Conservation (phyloP, 2,888 invertebrate species). For the Drosophila mulleri region DNA sequence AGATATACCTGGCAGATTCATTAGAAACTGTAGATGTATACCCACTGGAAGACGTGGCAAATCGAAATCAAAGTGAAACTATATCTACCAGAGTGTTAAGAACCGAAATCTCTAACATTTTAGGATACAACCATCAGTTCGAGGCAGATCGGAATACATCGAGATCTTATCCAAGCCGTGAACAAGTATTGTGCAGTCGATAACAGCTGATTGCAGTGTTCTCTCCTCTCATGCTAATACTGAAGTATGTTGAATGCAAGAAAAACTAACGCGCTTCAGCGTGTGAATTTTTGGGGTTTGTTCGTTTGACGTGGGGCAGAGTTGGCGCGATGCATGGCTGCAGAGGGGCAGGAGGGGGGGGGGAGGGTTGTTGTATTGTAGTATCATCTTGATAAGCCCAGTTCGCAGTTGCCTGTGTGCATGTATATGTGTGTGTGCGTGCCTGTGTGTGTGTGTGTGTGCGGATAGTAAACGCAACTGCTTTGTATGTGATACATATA, state of each 20-base stretch:
- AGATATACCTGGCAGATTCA: not conserved
- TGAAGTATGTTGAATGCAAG: slow-evolving; percentile 48
- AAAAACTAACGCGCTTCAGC: slow-evolving; percentile 42
- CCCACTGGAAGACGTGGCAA: not conserved
- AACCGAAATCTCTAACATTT: not conserved
- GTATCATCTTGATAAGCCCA: slow-evolving; percentile 46
- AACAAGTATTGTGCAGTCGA: slow-evolving; percentile 6
- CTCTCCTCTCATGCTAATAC: slow-evolving; percentile 40
- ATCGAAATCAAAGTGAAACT: not conserved
- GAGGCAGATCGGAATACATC: not conserved
- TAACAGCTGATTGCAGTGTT: not conserved
- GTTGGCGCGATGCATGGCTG: slow-evolving; percentile 1
- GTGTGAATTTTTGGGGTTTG: slow-evolving; percentile 35
- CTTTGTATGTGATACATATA: slow-evolving; percentile 56
- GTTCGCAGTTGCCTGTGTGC: slow-evolving; percentile 47
- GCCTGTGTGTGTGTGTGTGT: slow-evolving; percentile 25
- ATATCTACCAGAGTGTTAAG: not conserved
- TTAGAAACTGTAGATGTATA: not conserved
- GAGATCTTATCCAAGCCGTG: not conserved
- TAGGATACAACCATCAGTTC: not conserved
- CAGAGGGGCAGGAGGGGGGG: no score
- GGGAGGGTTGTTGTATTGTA: slow-evolving; percentile 22
- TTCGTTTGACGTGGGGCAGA: not conserved
- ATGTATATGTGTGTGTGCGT: not conserved
- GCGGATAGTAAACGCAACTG: slow-evolving; percentile 57